Base-by-base conservation (phyloP, 2,888 invertebrate species). In the Epiblema foenella region DNA sequence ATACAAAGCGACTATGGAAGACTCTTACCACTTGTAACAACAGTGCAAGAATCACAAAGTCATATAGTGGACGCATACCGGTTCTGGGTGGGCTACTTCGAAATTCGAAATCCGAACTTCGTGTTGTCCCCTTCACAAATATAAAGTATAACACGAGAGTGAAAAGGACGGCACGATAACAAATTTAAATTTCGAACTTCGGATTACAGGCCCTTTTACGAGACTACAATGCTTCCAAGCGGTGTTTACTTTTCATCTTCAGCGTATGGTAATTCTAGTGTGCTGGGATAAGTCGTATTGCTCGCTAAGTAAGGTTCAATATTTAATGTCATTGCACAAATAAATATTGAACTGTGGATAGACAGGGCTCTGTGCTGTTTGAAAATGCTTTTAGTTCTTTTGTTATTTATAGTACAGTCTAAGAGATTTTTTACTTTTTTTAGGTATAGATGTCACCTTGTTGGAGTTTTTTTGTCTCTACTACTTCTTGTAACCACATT, bases 201-300 rank as follows among this genome's bases (percentile, higher is more conserved):
- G n/a, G n/a, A n/a, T n/a, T n/a, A n/a, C n/a, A n/a, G n/a, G n/a
- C n/a, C n/a, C n/a, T n/a, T n/a, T 62, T 49, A 58, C 56, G 24
- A 17, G 24, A 24, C 56, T 29, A 56, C 65, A 65, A 46, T 57
- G 68, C 54, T 33, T 42, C 46, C 20, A 7, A 15, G 18, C 60
- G 46, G n/a, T 69, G 58, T 69, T 69, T 69, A 59, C 69, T 64
- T 69, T 69, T 69, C 64, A 69, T 69, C 37, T 64, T 69, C 58
- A 56, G 33, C 69, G 33, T 18, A 57, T 64, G 69, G 63, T 59
- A 64, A 69, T 64, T 58, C 15, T 42, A 59, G 18, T 49, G 49
- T n/a, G 29, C 20, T n/a, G 17, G 37, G 46, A 60, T 24, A 15
- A 15, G n/a, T 20, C 18, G 37, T 52, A 63, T 52, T 52, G 18